Evolutionary conservation across 2,888 invertebrate genomes (phyloP).

Genomic region (Calliphora vomitoria): DNA sequence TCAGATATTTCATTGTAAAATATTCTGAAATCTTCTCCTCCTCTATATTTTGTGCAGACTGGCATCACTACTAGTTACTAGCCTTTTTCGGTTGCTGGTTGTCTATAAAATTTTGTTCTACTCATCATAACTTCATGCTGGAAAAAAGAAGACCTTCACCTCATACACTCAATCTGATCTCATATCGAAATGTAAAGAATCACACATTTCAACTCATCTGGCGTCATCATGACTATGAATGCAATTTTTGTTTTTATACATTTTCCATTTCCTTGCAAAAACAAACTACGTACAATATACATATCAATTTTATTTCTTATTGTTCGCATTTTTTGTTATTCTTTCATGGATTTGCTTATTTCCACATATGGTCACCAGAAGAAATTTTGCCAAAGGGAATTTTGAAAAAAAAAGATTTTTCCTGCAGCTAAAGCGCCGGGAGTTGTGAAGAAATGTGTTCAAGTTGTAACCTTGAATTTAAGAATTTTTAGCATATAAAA

Average conservation of each 20-base stretch:
- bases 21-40: too few species aligned
- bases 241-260: slow-evolving; percentile 28
- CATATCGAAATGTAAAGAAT: slow-evolving; percentile 36
- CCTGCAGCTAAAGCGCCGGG: background rate
- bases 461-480: slow-evolving; percentile 67
- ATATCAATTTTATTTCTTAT: slow-evolving; percentile 4
- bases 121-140: slow-evolving; percentile 6
- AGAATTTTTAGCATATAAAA: slow-evolving; percentile 63
- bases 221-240: slow-evolving; percentile 69
- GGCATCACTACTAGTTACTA: background rate
- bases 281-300: too few species aligned
- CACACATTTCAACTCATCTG: slow-evolving; percentile 52
- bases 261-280: slow-evolving; percentile 28
- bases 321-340: background rate
- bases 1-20: too few species aligned
- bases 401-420: slow-evolving; percentile 32
- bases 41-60: too few species aligned
- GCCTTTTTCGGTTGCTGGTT: background rate
- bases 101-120: background rate
- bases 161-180: slow-evolving; percentile 43
- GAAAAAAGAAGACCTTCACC: slow-evolving; percentile 61
- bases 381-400: slow-evolving; percentile 55
- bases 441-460: slow-evolving; percentile 54
- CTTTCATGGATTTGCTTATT: slow-evolving; percentile 5
- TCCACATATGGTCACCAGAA: slow-evolving; percentile 72